Evolutionary conservation across 2,113 vertebrate species (phyloP), one percentile per base, ranked within the genome.

Genomic region (Tringa solitaria): DNA sequence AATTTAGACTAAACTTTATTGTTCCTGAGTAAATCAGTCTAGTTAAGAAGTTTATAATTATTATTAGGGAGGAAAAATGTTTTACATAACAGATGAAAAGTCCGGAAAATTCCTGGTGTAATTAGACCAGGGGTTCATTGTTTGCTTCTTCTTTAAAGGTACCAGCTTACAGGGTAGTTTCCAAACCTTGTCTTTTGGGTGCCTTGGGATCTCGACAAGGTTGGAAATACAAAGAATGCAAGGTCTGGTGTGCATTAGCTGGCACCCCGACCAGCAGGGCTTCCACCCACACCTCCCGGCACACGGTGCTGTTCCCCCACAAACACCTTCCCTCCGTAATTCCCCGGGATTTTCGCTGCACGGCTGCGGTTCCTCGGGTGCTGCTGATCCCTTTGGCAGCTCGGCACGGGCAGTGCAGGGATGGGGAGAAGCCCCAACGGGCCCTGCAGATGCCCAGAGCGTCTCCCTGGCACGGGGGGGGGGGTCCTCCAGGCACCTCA

Each of bases 1-100:
- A 92, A 97, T 90, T 93, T 84, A 80, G 80, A 60, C 94, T 93
- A 60, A 93, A 92, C 85, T 95, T 97, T 95, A 95, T 95, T 97
- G 93, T 89, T 86, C 73, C 91, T 93, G 78, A 94, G 87, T 91
- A 97, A 97, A 96, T 97, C 92, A 95, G 65, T 46, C 96, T 83
- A 87, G 93, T 96, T 98, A 97, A 97, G 96, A 96, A 96, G 84
- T 97, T 97, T 96, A 81, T 95, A 97, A 97, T 97, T 96, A 94
- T 97, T 98, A 96, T 96, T 39, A 84, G 72, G 68, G 65, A 82
- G 81, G 77, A 89, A 95, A 97, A 97, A 96, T 95, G 10, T 89
- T 93, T 96, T 95, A 84, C 69, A 46, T 95, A 95, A 79, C 18
- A 93, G 60, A 77, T 95, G 89, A 85, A 90, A 93, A 89, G 77